These are phyloP conservation scores for Meloidogyne exigua DNA, from an alignment of 1,140 invertebrate species.

Conservation along the genomic window DNA sequence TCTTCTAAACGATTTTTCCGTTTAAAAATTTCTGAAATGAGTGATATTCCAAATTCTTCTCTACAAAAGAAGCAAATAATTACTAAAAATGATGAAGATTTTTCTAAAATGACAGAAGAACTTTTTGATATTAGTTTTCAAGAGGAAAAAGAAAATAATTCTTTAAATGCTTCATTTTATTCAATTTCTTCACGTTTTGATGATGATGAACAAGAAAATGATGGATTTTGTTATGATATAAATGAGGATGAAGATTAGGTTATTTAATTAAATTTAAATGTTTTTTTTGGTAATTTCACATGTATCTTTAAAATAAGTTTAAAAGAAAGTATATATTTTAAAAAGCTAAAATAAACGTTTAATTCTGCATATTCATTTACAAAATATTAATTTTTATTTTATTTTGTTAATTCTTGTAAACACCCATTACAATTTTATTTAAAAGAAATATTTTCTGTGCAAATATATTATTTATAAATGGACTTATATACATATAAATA, in stretches of 20 bases:
- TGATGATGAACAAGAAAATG: conserved; percentile 9
- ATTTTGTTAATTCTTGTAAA: too few relatives aligned
- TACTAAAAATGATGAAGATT: background rate
- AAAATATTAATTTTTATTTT: too few relatives aligned
- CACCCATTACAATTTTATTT: too few relatives aligned
- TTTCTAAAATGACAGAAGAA: background rate
- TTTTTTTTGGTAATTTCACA: background rate
- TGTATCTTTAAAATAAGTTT: too few relatives aligned
- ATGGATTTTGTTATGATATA: background rate
- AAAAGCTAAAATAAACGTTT: too few relatives aligned
- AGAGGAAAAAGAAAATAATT: conserved; percentile 3
- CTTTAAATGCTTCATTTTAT: background rate
- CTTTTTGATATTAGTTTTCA: background rate
- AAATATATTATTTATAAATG: background rate
- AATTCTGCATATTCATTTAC: too few relatives aligned
- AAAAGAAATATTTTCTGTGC: too few relatives aligned
- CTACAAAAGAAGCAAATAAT: background rate
- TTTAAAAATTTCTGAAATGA: background rate
- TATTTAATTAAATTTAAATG: background rate
- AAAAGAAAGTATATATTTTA: too few relatives aligned
- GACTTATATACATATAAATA: too few relatives aligned
- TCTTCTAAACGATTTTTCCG: background rate
- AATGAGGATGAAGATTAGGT: conserved; percentile 10
- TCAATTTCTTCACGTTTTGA: background rate
- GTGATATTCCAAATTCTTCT: background rate